These are phyloP conservation scores for Canis aureus DNA, from an alignment of 2,113 vertebrate species.

Conservation along the genomic window DNA sequence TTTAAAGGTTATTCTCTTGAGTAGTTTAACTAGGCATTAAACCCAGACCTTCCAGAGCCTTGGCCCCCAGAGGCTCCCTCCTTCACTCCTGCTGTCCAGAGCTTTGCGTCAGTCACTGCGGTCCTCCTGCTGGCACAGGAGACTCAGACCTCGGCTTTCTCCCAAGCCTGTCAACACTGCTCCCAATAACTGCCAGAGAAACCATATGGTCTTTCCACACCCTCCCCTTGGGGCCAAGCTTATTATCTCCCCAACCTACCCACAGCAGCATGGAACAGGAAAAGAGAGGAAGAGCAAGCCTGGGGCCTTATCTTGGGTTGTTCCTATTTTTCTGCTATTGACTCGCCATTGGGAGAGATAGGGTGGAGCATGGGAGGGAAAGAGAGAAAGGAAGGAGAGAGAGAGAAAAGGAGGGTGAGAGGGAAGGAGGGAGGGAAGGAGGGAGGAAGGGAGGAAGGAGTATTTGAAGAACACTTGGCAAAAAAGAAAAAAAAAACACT, in stretches of 20 bases:
- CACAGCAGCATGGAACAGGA: neutral
- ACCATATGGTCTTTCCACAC: slow-evolving; percentile 12
- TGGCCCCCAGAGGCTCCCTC: neutral
- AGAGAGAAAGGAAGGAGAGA: neutral
- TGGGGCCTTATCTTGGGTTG: neutral
- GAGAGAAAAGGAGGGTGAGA: neutral
- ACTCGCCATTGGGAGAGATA: neutral
- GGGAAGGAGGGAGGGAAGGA: no score
- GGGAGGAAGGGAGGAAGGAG: neutral
- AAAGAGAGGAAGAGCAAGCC: neutral
- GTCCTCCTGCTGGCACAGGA: neutral
- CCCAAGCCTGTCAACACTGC: slow-evolving; percentile 54
- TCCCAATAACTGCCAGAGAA: slow-evolving; percentile 45
- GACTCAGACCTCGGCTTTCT: neutral
- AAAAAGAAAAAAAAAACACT: slow-evolving; percentile 64
- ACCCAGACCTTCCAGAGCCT: neutral
- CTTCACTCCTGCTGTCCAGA: neutral
- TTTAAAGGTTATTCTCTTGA: slow-evolving; percentile 40
- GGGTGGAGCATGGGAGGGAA: no score
- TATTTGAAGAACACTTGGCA: slow-evolving; percentile 84
- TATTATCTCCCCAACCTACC: neutral
- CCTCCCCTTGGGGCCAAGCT: neutral
- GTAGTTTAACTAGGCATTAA: neutral
- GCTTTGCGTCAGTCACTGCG: neutral
- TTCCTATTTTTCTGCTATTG: neutral